phyloP scores from a whole-genome alignment of 1,140 invertebrate species.

The Scaptomyza hsui region DNA sequence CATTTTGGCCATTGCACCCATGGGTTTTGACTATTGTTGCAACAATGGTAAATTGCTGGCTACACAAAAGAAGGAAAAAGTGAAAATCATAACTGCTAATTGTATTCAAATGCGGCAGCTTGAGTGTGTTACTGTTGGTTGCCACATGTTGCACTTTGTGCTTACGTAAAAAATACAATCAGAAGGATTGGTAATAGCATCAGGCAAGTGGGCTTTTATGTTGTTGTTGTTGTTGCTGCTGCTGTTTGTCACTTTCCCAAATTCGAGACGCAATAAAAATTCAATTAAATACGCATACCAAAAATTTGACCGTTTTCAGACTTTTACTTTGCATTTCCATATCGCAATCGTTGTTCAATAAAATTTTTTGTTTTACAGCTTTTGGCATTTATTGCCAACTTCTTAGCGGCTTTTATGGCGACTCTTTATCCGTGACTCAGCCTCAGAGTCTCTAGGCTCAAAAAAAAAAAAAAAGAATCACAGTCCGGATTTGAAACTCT shows the following conservation, averaged over 20 bases:
- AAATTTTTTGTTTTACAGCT: slow-evolving; percentile 75
- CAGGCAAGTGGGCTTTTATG: not conserved
- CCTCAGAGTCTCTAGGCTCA: slow-evolving; percentile 9
- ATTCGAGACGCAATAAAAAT: slow-evolving; percentile 29
- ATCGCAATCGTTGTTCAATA: slow-evolving; percentile 55
- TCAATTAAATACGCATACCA: slow-evolving; percentile 69
- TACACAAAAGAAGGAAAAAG: slow-evolving; percentile 37
- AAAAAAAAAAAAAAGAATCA: slow-evolving; percentile 1
- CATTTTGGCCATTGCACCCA: slow-evolving; percentile 37
- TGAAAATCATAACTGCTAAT: slow-evolving; percentile 80
- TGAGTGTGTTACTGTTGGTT: slow-evolving; percentile 1
- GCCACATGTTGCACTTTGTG: slow-evolving; percentile 42
- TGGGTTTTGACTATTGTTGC: slow-evolving; percentile 3
- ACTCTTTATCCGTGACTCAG: slow-evolving; percentile 57
- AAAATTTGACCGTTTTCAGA: slow-evolving; percentile 53
- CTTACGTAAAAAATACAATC: slow-evolving; percentile 40
- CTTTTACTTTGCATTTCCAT: slow-evolving; percentile 67
- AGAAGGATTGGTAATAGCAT: slow-evolving; percentile 19
- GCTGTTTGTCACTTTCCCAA: slow-evolving; percentile 36
- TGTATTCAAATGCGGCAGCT: slow-evolving; percentile 62
- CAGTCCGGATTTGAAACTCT: slow-evolving; percentile 4
- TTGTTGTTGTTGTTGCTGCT: not conserved
- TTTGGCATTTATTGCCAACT: slow-evolving; percentile 50
- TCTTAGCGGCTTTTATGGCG: slow-evolving; percentile 47
- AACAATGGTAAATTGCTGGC: slow-evolving; percentile 43